Conservation (phyloP, 2,888 invertebrate genomes). For the Drosophila borealis region DNA sequence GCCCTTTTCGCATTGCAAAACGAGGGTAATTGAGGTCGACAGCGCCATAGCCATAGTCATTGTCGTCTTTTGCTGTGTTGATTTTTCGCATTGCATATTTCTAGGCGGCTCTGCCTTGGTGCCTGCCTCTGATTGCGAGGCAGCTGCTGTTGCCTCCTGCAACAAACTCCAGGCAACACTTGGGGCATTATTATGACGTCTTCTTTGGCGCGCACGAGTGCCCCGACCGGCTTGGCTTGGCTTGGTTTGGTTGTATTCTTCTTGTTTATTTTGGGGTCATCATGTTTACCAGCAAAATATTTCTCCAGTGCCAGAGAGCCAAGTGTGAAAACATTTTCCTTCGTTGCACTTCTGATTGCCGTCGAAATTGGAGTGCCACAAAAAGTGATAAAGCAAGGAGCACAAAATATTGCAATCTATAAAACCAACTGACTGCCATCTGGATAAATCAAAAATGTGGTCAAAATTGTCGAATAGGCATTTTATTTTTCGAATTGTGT, state of each 20-base stretch:
- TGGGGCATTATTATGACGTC: constrained; percentile 70
- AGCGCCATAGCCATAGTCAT: constrained; percentile 38
- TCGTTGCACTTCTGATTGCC: constrained; percentile 75
- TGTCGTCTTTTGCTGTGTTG: constrained; percentile 64
- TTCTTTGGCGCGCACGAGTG: constrained; percentile 68
- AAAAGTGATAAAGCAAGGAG: constrained; percentile 32
- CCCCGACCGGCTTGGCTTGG: constrained; percentile 43
- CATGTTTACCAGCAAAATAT: constrained; percentile 74
- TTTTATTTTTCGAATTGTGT: constrained; percentile 11
- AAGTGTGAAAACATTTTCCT: constrained; percentile 75
- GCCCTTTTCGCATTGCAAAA: constrained; percentile 55
- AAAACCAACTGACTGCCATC: constrained; percentile 21
- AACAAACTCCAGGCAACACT: constrained; percentile 43
- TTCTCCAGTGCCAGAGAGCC: constrained; percentile 55
- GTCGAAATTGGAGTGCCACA: constrained; percentile 62
- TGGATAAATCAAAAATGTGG: constrained; percentile 44
- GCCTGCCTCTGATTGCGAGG: constrained; percentile 56
- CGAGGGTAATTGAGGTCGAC: constrained; percentile 77
- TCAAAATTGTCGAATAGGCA: constrained; percentile 49
- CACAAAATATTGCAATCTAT: constrained; percentile 36
- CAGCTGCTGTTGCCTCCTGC: constrained; percentile 42
- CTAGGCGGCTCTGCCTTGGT: constrained; percentile 55
- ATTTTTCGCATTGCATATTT: constrained; percentile 78
- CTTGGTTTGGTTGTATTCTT: constrained; percentile 47
- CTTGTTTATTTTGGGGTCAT: constrained; percentile 78